Percentiles rank a stretch among this genome's conserved stretches.
phyloP scores from a whole-genome alignment of 2,888 invertebrate species.

The Endotricha flammealis region DNA sequence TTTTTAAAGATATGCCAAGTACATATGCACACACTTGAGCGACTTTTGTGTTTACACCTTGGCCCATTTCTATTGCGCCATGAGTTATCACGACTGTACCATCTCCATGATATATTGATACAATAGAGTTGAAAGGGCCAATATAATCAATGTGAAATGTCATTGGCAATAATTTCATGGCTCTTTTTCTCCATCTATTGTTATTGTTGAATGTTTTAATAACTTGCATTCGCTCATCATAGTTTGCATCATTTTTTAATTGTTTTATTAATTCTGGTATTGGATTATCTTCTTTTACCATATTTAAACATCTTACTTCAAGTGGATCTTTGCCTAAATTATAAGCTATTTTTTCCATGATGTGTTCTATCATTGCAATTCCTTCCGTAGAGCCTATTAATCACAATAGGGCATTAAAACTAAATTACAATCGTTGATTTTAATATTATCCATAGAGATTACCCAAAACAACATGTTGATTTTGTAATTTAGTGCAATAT shows the following conservation, averaged over 20 bases:
- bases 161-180: constrained; percentile 82
- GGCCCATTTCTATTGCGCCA: constrained; percentile 85
- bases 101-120: constrained; percentile 84
- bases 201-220: constrained; percentile 75
- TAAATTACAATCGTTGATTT: too few species aligned
- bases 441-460: too few species aligned
- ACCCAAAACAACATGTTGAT: too few species aligned
- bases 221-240: constrained; percentile 57
- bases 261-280: constrained; percentile 72
- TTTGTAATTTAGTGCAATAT: too few species aligned
- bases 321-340: constrained; percentile 75
- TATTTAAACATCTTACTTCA: constrained; percentile 76
- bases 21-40: constrained; percentile 86
- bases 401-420: too few species aligned
- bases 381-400: constrained; percentile 81
- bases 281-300: constrained; percentile 59
- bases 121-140: constrained; percentile 77
- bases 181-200: constrained; percentile 88
- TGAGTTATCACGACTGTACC: constrained; percentile 83
- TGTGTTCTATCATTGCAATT: constrained; percentile 79
- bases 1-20: constrained; percentile 82
- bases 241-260: constrained; percentile 71
- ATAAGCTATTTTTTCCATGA: constrained; percentile 83
- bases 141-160: constrained; percentile 77
- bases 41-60: constrained; percentile 89